Evolutionary conservation across 2,113 vertebrate genomes (phyloP), one percentile per base, ranked within the genome.

Genomic region (Rhegmatorhina hoffmannsi): DNA sequence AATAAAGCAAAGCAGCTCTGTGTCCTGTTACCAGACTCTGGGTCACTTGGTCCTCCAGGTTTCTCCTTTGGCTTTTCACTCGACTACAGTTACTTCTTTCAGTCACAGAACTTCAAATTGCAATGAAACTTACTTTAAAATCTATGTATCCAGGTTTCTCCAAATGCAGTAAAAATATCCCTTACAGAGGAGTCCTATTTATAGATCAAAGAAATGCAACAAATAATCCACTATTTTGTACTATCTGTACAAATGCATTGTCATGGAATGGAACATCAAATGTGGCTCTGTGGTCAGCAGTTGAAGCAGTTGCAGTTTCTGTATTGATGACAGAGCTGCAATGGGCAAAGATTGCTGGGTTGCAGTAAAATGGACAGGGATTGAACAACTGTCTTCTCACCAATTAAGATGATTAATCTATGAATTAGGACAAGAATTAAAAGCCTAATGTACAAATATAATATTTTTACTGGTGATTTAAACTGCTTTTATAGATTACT

Each of bases 351-450:
- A 53, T 38, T 47, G 6, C 50, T 83, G 44, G 3, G 13, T 26
- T 52, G 26, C 59, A 64, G 68, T 74, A 59, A 88, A 81, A 64
- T 25, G 17, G 40, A 78, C 44, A 79, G 72, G n/a, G 69, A 89
- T 69, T 76, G 64, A 87, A 75, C 63, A 74, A 34, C 75, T 88
- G 34, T 80, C 62, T 91, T 72, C 46, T 89, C 33, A 11, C 36
- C 31, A 64, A 38, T 93, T 87, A 47, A 74, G 40, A 44, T 80
- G 83, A 95, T 94, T 82, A 91, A 93, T 80, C 53, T 72, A 40
- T 4, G 7, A 84, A 92, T 83, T 87, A 91, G 18, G 17, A 36
- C 23, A 83, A 66, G 50, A 74, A 78, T 92, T 56, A 89, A 91
- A 80, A 84, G 33, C 49, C 26, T 88, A 85, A 88, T 56, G 20